Percentiles rank a stretch among this genome's conserved stretches.
phyloP scores from a whole-genome alignment of 2,888 invertebrate species.

The Apotomis betuletana region DNA sequence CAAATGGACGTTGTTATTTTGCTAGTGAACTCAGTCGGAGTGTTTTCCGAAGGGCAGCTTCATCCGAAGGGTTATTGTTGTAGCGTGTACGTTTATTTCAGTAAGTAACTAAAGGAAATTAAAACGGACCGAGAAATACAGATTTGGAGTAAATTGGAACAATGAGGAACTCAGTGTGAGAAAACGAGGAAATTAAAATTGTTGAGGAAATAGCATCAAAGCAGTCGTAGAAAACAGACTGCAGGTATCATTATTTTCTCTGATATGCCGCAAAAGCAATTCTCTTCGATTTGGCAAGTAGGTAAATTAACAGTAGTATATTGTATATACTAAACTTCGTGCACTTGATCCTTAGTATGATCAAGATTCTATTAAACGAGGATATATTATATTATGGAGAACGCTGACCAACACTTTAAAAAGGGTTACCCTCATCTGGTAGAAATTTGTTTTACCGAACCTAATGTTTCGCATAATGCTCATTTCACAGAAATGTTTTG shows the following conservation, averaged over 20 bases:
- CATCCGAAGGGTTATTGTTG: constrained; percentile 44
- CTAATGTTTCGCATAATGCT: too few relatives aligned
- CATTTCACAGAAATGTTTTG: too few relatives aligned
- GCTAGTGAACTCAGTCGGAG: constrained; percentile 67
- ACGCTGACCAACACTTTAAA: too few relatives aligned
- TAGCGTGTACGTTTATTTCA: constrained; percentile 6
- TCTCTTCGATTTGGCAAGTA: constrained; percentile 29
- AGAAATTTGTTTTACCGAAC: too few relatives aligned
- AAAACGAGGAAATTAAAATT: constrained; percentile 72
- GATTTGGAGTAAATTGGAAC: constrained; percentile 66
- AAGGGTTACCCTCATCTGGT: too few relatives aligned
- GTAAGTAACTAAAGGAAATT: not conserved
- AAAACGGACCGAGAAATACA: not conserved
- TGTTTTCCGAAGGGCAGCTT: constrained; percentile 58
- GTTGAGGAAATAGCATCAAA: constrained; percentile 71
- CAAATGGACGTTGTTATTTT: constrained; percentile 78
- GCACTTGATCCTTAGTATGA: too few relatives aligned
- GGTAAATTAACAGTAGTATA: not conserved
- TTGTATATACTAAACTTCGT: too few relatives aligned
- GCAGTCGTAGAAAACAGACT: constrained; percentile 62
- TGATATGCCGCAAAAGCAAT: constrained; percentile 52
- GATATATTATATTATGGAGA: too few relatives aligned
- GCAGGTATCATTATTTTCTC: constrained; percentile 58
- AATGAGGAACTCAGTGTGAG: constrained; percentile 58
- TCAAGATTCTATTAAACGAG: too few relatives aligned